Conservation (phyloP, 1,140 invertebrate species). For the Papilio machaon region DNA sequence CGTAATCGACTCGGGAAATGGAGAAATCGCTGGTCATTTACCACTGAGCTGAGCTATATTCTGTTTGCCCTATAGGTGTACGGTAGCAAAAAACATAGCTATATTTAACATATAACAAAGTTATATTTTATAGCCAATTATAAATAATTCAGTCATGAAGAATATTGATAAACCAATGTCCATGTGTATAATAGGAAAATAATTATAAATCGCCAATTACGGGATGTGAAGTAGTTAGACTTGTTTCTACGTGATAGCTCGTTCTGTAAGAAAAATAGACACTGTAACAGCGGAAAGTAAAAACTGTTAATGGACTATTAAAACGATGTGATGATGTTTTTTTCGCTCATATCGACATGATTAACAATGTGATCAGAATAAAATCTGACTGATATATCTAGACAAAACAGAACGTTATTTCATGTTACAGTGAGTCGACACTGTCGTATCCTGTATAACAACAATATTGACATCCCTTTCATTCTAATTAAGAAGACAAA, state of each 20-base stretch:
- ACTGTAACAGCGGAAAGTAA: background rate
- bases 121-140: background rate
- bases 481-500: too few relatives aligned
- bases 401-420: too few relatives aligned
- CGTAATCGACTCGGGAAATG: background rate
- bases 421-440: too few relatives aligned
- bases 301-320: constrained; percentile 6
- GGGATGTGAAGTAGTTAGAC: background rate
- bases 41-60: too few relatives aligned
- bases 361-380: constrained; percentile 4
- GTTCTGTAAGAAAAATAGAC: background rate
- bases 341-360: background rate
- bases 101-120: background rate
- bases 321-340: background rate
- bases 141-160: background rate
- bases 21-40: too few relatives aligned
- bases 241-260: background rate
- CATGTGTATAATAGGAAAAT: background rate
- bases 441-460: too few relatives aligned
- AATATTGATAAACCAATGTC: background rate
- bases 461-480: too few relatives aligned
- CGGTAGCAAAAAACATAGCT: background rate
- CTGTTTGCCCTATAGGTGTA: too few relatives aligned
- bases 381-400: background rate
- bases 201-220: constrained; percentile 13